Evolutionary conservation across 2,797 vertebrate genomes (phyloP).

Genomic region (Muscicapa striata): DNA sequence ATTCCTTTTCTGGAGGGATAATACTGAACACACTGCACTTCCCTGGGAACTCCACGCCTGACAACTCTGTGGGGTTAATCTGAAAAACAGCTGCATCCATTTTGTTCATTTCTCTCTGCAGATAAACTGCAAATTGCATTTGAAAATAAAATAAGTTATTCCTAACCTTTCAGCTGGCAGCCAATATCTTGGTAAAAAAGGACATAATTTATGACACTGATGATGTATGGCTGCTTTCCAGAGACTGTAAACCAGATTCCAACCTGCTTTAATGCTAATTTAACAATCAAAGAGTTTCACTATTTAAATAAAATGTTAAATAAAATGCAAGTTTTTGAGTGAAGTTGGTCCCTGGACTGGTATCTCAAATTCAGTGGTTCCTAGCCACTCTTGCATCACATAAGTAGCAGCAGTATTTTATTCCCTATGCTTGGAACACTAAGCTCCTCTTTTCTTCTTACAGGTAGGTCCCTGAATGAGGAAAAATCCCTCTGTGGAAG

Average conservation of each 20-base stretch:
- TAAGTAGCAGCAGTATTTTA: background rate
- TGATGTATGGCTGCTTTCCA: background rate
- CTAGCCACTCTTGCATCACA: background rate
- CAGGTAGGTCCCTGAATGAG: background rate
- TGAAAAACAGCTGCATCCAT: conserved; percentile 76
- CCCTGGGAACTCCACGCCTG: background rate
- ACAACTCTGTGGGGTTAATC: conserved; percentile 64
- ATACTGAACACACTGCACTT: background rate
- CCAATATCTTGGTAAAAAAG: conserved; percentile 54
- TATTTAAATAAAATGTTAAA: conserved; percentile 40
- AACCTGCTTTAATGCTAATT: conserved; percentile 47
- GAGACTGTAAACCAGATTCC: conserved; percentile 25
- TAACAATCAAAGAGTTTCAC: conserved; percentile 39
- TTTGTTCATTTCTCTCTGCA: conserved; percentile 72
- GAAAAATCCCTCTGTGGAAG: background rate
- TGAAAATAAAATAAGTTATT: conserved; percentile 75
- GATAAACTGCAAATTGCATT: conserved; percentile 76
- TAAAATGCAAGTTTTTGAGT: conserved; percentile 30
- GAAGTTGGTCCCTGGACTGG: background rate
- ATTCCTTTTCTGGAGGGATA: background rate
- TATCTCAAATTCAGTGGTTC: background rate
- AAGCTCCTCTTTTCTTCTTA: background rate
- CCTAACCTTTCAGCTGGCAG: conserved; percentile 70
- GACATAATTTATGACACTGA: conserved; percentile 33
- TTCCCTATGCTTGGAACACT: background rate